Evolutionary conservation across 30 jellyfish, hydroid and myxozoan genomes (phyloP), one percentile per base, ranked within the genome.

Genomic region (Turritopsis dohrnii): DNA sequence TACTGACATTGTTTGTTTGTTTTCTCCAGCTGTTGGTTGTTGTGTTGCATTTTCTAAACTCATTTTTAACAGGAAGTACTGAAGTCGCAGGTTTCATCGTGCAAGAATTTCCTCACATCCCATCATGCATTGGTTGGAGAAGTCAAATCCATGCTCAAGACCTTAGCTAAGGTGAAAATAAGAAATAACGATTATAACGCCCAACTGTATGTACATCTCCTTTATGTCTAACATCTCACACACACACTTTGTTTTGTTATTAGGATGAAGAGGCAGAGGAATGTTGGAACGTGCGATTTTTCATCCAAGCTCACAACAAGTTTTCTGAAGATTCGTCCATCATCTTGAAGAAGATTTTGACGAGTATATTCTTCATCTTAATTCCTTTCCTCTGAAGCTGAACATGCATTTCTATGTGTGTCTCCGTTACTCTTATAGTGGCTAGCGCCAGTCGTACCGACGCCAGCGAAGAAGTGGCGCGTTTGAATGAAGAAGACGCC

Each of bases 181-280:
- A 41, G 60, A 13, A n/a, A n/a, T n/a, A n/a, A n/a, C n/a, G n/a
- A n/a, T n/a, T n/a, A n/a, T n/a, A n/a, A n/a, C n/a, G n/a, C n/a
- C n/a, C n/a, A n/a, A n/a, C n/a, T n/a, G n/a, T n/a, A n/a, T n/a
- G n/a, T n/a, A n/a, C n/a, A n/a, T n/a, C n/a, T n/a, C n/a, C n/a
- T n/a, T n/a, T n/a, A n/a, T n/a, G n/a, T n/a, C 60, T 41, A 41
- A 41, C 60, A 41, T 41, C 60, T 41, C 13, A 5, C 13, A 3
- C 60, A 13, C 60, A n/a, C n/a, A n/a, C n/a, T n/a, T n/a, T n/a
- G n/a, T 41, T 28, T 75, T 65, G 7, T 21, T 72, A 20, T 0
- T 26, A 92, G 98, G 98, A 92, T 73, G 98, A 92, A 71, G 98
- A 92, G 66, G 98, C 98, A 26, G 89, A 86, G n/a, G 98, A 92